Percentiles rank a stretch among this genome's conserved stretches.
Evolutionary conservation across 2,113 vertebrate genomes (phyloP).

Genomic region (Empidonax alnorum): DNA sequence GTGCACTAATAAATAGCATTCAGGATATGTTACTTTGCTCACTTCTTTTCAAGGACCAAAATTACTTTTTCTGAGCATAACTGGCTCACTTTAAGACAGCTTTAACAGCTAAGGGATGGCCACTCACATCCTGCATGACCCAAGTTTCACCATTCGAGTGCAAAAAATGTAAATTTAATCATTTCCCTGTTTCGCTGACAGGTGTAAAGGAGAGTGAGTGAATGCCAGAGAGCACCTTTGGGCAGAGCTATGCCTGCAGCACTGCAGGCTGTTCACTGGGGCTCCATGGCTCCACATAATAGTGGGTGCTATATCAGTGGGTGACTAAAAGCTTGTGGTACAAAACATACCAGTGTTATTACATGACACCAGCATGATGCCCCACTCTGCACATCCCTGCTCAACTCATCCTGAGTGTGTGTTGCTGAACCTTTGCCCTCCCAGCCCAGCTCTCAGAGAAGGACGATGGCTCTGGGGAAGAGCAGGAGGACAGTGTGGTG

Average conservation of each 20-base stretch:
- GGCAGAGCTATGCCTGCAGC: background rate
- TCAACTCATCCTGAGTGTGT: background rate
- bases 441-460: fast-evolving
- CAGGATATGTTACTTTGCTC: background rate
- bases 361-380: background rate
- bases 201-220: background rate
- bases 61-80: background rate
- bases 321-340: background rate
- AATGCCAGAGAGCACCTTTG: background rate
- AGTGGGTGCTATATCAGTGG: background rate
- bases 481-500: background rate
- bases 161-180: background rate
- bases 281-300: background rate
- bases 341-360: background rate
- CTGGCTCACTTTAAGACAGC: background rate
- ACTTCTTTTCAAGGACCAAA: background rate
- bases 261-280: background rate
- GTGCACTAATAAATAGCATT: background rate
- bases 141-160: background rate
- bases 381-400: background rate
- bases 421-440: background rate
- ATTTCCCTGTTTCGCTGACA: background rate
- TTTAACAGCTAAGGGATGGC: background rate
- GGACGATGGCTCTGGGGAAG: fast-evolving
- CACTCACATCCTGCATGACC: background rate